These are phyloP conservation scores for Oscheius onirici DNA, from an alignment of 2,888 invertebrate species.

Conservation along the genomic window DNA sequence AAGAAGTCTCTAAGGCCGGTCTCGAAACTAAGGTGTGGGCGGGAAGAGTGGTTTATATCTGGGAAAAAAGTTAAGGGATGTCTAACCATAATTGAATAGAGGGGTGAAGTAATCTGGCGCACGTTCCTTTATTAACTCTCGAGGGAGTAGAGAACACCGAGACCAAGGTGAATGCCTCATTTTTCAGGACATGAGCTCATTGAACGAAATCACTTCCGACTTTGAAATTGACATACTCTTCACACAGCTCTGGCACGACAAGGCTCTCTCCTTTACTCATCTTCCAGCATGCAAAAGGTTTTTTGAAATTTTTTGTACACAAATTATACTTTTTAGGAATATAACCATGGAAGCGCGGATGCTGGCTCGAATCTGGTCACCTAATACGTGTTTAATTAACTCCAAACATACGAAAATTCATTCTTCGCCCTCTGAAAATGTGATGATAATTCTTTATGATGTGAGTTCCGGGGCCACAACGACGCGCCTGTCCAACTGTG, in stretches of 20 bases:
- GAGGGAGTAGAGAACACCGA: neutral
- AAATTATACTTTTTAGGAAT: constrained; percentile 48
- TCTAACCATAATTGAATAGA: constrained; percentile 25
- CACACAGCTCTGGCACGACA: constrained; percentile 70
- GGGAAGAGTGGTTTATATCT: neutral
- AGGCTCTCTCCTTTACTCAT: constrained; percentile 60
- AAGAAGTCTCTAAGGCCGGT: neutral
- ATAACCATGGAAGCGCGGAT: constrained; percentile 69
- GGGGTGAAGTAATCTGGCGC: constrained; percentile 17
- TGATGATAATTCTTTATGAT: constrained; percentile 41
- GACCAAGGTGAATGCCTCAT: neutral
- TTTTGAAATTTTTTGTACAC: neutral
- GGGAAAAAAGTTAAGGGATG: neutral
- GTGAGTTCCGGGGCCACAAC: constrained; percentile 11
- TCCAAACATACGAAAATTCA: constrained; percentile 69
- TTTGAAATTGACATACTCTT: constrained; percentile 71
- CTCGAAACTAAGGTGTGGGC: too few species aligned
- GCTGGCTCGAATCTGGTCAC: constrained; percentile 69
- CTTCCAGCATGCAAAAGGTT: constrained; percentile 59
- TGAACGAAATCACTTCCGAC: constrained; percentile 71
- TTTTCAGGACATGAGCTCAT: constrained; percentile 68
- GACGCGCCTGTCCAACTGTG: too few species aligned
- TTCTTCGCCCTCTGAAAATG: constrained; percentile 70
- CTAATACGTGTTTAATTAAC: constrained; percentile 71
- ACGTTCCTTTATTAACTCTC: constrained; percentile 14